Evolutionary conservation across 2,113 vertebrate species (phyloP).

Genomic region (Dicaeum eximium): DNA sequence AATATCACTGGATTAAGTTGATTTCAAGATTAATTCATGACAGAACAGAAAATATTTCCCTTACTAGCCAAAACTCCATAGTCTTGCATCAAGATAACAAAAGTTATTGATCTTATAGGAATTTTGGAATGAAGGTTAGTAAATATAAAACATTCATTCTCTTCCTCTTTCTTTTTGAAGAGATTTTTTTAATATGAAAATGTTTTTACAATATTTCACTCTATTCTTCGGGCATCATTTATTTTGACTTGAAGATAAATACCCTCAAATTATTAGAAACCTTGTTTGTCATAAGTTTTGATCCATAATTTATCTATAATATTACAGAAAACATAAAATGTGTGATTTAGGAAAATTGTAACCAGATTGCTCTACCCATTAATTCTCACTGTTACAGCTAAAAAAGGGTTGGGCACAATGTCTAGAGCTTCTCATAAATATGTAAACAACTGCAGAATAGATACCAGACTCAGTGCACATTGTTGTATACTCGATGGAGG

Average conservation of each 20-base stretch:
- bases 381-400: not conserved
- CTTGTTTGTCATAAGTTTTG: not conserved
- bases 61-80: not conserved
- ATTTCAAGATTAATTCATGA: not conserved
- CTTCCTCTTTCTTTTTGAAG: not conserved
- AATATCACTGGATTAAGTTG: not conserved
- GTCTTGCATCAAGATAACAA: not conserved
- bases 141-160: not conserved
- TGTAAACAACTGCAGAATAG: not conserved
- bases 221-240: not conserved
- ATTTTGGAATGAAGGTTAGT: not conserved
- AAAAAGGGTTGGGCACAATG: accelerated
- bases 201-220: not conserved
- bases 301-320: not conserved
- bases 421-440: not conserved
- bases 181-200: not conserved
- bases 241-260: not conserved
- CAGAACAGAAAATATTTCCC: not conserved
- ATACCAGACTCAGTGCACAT: not conserved
- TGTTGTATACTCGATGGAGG: not conserved
- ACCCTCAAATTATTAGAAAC: not conserved
- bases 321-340: not conserved
- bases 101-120: not conserved
- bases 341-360: not conserved
- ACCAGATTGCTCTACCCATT: not conserved